Conservation (phyloP, 2,797 vertebrate species). For the Erpetoichthys calabaricus region DNA sequence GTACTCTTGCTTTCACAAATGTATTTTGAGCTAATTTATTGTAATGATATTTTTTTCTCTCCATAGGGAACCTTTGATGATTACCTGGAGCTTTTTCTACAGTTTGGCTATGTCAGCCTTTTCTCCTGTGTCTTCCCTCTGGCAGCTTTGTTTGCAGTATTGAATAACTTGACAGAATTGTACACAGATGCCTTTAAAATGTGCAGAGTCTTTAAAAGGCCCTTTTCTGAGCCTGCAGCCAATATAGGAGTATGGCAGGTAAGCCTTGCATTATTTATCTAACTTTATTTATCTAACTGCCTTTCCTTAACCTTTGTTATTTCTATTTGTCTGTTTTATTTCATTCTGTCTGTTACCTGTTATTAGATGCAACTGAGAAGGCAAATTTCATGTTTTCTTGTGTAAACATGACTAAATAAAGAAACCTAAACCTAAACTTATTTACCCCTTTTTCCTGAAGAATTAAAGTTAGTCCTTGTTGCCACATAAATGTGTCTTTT, state of each 20-base stretch:
- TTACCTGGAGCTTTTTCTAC: constrained; percentile 86
- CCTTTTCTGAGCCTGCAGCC: constrained; percentile 75
- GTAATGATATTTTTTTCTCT: constrained; percentile 8
- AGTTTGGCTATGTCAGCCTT: constrained; percentile 92
- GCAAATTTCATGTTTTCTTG: too few species aligned
- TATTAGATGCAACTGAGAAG: too few species aligned
- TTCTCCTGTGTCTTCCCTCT: constrained; percentile 94
- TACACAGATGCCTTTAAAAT: constrained; percentile 94
- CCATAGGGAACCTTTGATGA: constrained; percentile 93
- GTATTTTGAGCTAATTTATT: too few species aligned
- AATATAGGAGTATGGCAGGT: constrained; percentile 97
- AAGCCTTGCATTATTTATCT: constrained; percentile 19
- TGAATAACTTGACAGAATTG: constrained; percentile 88
- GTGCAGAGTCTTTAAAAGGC: constrained; percentile 83
- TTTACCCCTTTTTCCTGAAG: too few species aligned
- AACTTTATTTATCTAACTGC: background rate
- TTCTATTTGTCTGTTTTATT: too few species aligned
- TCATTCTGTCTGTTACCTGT: too few species aligned
- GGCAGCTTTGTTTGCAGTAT: constrained; percentile 81
- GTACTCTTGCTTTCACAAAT: too few species aligned
- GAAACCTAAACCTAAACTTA: too few species aligned
- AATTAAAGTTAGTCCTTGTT: too few species aligned
- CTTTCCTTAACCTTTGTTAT: too few species aligned
- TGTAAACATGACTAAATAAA: too few species aligned
- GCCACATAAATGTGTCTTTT: too few species aligned